phyloP scores from a whole-genome alignment of 2,797 vertebrate genomes.

The Rhinoraja longicauda region DNA sequence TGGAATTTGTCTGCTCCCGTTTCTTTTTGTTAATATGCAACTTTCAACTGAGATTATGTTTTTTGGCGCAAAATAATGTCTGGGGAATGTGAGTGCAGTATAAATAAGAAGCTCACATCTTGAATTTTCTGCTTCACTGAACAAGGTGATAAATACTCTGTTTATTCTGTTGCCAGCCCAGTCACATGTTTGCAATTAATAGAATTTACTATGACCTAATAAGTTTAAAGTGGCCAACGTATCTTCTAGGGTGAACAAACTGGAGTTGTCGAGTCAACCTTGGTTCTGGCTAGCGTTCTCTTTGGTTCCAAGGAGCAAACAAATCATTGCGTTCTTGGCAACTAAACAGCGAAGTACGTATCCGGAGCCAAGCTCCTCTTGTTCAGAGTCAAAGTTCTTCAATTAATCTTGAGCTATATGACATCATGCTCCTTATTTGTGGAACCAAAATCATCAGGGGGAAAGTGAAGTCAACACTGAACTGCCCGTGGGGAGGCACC shows the following conservation, averaged over 20 bases:
- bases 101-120: not conserved
- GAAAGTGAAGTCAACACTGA: not conserved
- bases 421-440: slow-evolving; percentile 10
- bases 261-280: not conserved
- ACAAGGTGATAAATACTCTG: not conserved
- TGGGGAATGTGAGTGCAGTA: not conserved
- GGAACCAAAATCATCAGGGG: not conserved
- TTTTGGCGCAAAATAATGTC: not conserved
- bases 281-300: not conserved
- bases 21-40: not conserved
- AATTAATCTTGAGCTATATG: not conserved
- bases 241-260: not conserved
- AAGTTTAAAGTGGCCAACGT: not conserved
- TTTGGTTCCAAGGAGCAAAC: not conserved
- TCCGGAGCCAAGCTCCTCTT: slow-evolving; percentile 22
- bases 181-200: not conserved
- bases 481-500: not conserved
- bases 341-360: not conserved
- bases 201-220: not conserved
- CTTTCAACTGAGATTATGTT: not conserved
- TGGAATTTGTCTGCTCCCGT: not conserved
- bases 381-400: not conserved
- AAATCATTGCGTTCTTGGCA: slow-evolving; percentile 23
- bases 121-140: not conserved
- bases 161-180: not conserved